These are phyloP conservation scores for Phaonia tiefii DNA, from an alignment of 2,888 invertebrate genomes.

Conservation along the genomic window DNA sequence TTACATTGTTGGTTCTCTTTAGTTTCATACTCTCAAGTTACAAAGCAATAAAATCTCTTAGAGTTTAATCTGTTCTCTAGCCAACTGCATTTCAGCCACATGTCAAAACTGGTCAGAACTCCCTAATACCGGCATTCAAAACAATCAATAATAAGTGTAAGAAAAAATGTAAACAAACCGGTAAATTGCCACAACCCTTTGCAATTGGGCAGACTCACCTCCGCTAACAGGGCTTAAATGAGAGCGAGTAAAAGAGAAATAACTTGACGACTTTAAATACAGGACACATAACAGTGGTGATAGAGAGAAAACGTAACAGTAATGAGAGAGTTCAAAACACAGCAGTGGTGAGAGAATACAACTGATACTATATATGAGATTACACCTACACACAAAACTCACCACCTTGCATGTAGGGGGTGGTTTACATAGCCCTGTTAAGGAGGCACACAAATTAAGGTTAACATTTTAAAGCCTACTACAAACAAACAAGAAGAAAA, in stretches of 20 bases:
- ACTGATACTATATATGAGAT: too few species aligned
- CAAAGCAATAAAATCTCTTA: neutral
- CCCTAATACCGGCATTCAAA: slow-evolving; percentile 45
- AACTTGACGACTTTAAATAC: too few species aligned
- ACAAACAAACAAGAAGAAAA: slow-evolving; percentile 35
- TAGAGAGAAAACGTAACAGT: neutral
- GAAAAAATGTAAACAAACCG: slow-evolving; percentile 78
- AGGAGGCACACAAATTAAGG: slow-evolving; percentile 42
- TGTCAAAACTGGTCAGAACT: neutral
- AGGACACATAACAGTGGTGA: neutral
- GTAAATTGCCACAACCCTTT: slow-evolving; percentile 61
- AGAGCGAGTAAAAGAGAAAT: neutral
- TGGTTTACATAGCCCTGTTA: slow-evolving; percentile 26
- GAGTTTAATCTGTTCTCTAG: slow-evolving; percentile 16
- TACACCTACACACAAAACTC: too few species aligned
- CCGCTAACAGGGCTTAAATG: neutral
- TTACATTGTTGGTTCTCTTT: too few species aligned
- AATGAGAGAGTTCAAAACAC: neutral
- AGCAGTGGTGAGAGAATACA: too few species aligned
- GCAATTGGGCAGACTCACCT: slow-evolving; percentile 65
- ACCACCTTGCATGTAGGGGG: slow-evolving; percentile 4
- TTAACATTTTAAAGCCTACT: slow-evolving; percentile 44
- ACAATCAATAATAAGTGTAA: neutral
- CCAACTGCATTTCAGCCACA: slow-evolving; percentile 2
- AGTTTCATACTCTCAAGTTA: too few species aligned